Evolutionary conservation across 2,888 invertebrate species (phyloP).

Genomic region (Leptogaster cylindrica): DNA sequence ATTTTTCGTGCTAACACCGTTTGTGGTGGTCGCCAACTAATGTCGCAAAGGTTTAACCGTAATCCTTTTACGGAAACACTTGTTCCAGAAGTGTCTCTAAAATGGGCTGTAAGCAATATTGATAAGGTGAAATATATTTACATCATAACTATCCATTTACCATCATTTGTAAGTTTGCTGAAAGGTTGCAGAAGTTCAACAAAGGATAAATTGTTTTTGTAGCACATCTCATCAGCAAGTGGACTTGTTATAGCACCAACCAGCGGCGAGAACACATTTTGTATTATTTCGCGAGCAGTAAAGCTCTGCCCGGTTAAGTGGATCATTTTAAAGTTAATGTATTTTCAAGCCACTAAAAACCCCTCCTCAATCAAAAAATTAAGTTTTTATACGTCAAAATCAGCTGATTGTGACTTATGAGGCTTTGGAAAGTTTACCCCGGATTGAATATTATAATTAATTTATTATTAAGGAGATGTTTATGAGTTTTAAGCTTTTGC

Average conservation of each 20-base stretch:
- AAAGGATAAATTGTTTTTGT: slow-evolving; percentile 89
- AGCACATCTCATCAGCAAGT: slow-evolving; percentile 82
- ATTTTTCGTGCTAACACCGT: slow-evolving; percentile 82
- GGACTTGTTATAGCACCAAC: slow-evolving; percentile 85
- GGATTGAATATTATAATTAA: too few relatives aligned
- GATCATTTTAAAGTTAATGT: slow-evolving; percentile 54
- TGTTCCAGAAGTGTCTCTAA: slow-evolving; percentile 82
- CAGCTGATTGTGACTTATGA: too few relatives aligned
- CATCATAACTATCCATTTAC: slow-evolving; percentile 60
- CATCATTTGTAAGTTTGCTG: slow-evolving; percentile 75
- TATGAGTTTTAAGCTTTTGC: too few relatives aligned
- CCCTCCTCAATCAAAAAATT: not conserved
- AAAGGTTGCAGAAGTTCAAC: slow-evolving; percentile 92
- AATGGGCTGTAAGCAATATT: slow-evolving; percentile 76
- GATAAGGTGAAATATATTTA: too few relatives aligned
- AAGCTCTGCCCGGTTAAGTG: slow-evolving; percentile 67
- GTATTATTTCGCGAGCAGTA: slow-evolving; percentile 84
- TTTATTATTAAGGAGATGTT: too few relatives aligned
- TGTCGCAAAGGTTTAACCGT: slow-evolving; percentile 80
- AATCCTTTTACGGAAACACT: slow-evolving; percentile 76
- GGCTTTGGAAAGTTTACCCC: too few relatives aligned
- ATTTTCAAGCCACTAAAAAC: not conserved
- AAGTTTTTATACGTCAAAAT: not conserved
- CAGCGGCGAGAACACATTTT: slow-evolving; percentile 87
- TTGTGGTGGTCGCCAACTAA: slow-evolving; percentile 81